Conservation (phyloP, 2,797 vertebrate species). For the Anableps anableps region DNA sequence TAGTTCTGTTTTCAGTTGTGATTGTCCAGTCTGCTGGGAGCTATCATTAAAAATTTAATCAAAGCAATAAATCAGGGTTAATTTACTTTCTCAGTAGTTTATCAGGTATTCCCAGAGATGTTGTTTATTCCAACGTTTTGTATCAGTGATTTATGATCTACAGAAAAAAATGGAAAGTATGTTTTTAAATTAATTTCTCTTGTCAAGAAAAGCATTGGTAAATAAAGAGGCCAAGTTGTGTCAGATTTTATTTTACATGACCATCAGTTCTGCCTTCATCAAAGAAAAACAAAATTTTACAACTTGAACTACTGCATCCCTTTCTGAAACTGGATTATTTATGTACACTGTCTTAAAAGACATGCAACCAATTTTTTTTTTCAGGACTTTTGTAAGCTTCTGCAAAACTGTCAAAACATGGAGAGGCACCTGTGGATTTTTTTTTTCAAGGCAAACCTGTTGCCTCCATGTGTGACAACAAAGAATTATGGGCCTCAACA, state of each 20-base stretch:
- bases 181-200: neutral
- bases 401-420: neutral
- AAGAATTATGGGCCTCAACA: neutral
- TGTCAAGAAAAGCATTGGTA: neutral
- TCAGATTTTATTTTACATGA: neutral
- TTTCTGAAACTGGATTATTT: neutral
- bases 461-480: neutral
- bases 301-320: neutral
- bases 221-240: neutral
- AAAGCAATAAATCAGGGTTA: constrained; percentile 30
- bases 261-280: neutral
- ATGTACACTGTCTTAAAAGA: neutral
- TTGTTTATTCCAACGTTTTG: neutral
- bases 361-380: no score
- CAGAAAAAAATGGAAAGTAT: neutral
- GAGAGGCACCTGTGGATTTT: neutral
- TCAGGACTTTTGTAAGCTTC: neutral
- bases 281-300: neutral
- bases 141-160: neutral
- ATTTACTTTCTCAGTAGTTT: constrained; percentile 18
- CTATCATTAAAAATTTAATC: constrained; percentile 40
- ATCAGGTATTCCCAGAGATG: neutral
- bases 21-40: constrained; percentile 24
- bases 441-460: neutral
- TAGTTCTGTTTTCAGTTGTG: constrained; percentile 8